Evolutionary conservation across 1,140 invertebrate genomes (phyloP).

Genomic region (Streblospio benedicti): DNA sequence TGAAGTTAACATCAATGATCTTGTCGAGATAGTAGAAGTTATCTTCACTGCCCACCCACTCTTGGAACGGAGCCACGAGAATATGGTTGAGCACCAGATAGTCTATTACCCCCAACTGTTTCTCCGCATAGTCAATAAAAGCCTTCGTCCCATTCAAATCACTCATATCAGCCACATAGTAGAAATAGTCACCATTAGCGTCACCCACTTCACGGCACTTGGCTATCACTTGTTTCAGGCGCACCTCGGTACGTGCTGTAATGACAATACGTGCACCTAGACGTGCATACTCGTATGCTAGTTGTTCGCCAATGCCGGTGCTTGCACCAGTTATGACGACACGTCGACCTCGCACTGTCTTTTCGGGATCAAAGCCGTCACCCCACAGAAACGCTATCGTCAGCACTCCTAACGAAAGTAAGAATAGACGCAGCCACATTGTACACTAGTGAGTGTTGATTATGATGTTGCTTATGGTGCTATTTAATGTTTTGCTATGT

Average conservation of each 20-base stretch:
- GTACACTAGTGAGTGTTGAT: no score
- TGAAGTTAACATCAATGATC: slow-evolving; percentile 35
- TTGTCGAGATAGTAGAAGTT: slow-evolving; percentile 28
- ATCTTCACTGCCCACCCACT: slow-evolving; percentile 27
- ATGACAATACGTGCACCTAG: slow-evolving; percentile 7
- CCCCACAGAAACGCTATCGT: no score
- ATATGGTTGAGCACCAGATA: slow-evolving; percentile 40
- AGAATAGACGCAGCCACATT: no score
- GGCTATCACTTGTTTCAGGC: slow-evolving; percentile 5
- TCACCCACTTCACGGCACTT: slow-evolving; percentile 1
- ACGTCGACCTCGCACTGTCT: background rate
- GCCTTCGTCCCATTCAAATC: background rate
- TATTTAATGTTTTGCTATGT: no score
- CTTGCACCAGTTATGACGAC: slow-evolving; percentile 16
- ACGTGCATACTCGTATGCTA: slow-evolving; percentile 16
- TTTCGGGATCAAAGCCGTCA: no score
- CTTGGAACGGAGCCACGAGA: slow-evolving; percentile 24
- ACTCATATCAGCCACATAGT: slow-evolving; percentile 8
- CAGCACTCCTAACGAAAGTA: no score
- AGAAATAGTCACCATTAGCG: background rate
- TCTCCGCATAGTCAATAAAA: slow-evolving; percentile 18
- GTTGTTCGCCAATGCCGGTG: slow-evolving; percentile 19
- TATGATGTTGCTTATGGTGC: no score
- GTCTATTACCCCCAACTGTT: slow-evolving; percentile 34
- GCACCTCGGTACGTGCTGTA: slow-evolving; percentile 3